A percentile compares a stretch with the other conserved stretches of the same genome.
phyloP scores from a whole-genome alignment of 2,888 invertebrate genomes.

The Synanthedon tipuliformis region DNA sequence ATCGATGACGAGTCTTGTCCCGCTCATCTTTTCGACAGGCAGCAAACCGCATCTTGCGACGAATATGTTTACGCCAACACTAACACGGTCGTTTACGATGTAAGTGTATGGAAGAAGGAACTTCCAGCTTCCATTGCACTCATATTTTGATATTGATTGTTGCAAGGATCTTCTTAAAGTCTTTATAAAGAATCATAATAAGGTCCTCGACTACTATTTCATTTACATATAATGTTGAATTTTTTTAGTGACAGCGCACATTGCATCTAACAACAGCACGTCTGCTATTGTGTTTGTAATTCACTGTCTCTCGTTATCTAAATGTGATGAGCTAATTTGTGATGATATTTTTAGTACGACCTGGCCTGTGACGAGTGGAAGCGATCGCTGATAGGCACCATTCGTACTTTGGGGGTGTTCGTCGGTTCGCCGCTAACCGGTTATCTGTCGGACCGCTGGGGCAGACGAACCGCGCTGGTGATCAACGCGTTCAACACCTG shows the following conservation, averaged over 20 bases:
- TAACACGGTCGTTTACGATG: constrained; percentile 24
- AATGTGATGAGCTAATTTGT: too few relatives aligned
- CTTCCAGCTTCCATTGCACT: too few relatives aligned
- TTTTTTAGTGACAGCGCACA: too few relatives aligned
- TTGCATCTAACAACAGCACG: too few relatives aligned
- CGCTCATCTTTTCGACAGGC: constrained; percentile 14
- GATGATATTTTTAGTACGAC: constrained; percentile 54
- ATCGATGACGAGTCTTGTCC: constrained; percentile 13
- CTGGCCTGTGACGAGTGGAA: constrained; percentile 77
- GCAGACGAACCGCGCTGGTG: constrained; percentile 70
- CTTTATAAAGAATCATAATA: too few relatives aligned
- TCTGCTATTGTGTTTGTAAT: too few relatives aligned
- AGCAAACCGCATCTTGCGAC: constrained; percentile 12
- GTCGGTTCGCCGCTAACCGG: constrained; percentile 77
- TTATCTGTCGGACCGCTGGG: constrained; percentile 78
- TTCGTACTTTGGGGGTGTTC: constrained; percentile 76
- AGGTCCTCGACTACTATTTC: too few relatives aligned
- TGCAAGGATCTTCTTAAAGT: too few relatives aligned
- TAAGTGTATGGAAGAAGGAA: constrained; percentile 8
- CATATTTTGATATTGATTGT: too few relatives aligned
- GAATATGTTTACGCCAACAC: constrained; percentile 21
- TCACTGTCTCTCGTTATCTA: too few relatives aligned
- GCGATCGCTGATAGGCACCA: constrained; percentile 76
- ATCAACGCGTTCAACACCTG: constrained; percentile 69
- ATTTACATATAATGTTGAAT: too few relatives aligned